Percentiles rank a stretch among this genome's conserved stretches.
phyloP scores from a whole-genome alignment of 2,888 invertebrate genomes.

The Clunio marinus region DNA sequence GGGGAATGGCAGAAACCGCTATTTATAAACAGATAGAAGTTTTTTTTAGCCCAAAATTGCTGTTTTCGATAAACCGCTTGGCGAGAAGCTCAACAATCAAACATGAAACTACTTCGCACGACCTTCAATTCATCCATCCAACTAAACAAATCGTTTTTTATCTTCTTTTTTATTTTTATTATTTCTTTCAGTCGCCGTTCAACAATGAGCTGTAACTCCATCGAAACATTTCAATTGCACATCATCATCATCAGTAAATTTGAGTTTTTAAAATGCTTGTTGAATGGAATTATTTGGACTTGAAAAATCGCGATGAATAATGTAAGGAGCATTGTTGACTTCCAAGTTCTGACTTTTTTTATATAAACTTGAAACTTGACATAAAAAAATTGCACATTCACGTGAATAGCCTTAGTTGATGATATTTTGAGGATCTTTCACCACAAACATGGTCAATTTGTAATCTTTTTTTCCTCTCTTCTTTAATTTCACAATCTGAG shows the following conservation, averaged over 20 bases:
- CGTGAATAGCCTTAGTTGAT: no score
- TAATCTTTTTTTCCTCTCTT: no score
- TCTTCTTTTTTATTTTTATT: no score
- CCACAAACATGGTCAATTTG: no score
- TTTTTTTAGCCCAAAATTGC: no score
- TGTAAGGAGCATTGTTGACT: not conserved
- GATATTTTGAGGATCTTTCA: no score
- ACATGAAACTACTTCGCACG: not conserved
- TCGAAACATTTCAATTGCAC: not conserved
- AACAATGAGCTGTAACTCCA: not conserved
- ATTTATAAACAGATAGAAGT: no score
- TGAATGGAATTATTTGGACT: not conserved
- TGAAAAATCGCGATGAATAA: not conserved
- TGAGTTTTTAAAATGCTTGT: not conserved
- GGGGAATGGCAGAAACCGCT: no score
- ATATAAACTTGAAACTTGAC: not conserved
- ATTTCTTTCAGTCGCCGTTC: not conserved
- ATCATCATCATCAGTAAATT: not conserved
- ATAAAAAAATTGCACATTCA: not conserved
- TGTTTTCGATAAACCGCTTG: not conserved
- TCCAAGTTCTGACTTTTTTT: not conserved
- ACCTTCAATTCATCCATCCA: not conserved
- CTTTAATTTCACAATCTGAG: no score
- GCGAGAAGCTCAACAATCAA: not conserved
- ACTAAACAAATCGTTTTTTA: not conserved